Evolutionary conservation across 2,797 vertebrate genomes (phyloP), one percentile per base, ranked within the genome.

Genomic region (Miichthys miiuy): DNA sequence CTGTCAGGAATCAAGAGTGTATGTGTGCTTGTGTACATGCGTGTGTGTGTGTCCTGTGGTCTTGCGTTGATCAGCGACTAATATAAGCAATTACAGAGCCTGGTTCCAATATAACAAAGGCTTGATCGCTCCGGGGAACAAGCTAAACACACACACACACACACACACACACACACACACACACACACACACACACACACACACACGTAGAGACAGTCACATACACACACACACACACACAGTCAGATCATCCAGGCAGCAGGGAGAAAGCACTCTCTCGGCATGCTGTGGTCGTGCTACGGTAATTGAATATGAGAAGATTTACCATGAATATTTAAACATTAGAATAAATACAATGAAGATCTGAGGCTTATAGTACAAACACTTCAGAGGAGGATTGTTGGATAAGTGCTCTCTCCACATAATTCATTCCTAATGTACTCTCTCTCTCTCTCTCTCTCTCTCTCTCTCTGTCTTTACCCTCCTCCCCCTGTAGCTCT

Each of bases 11-110:
- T 94, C 91, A 87, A 90, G 78, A 60, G 84, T 47, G 88, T 72
- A 81, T 92, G 88, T 91, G 80, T 90, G 83, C 92, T 93, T 93
- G 88, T 81, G 89, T 91, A 85, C 92, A 88, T 89, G 83, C 87
- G 83, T 92, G 92, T 93, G 88, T 92, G 86, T 93, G 90, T 95
- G 95, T 96, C 93, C 94, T 93, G 91, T 94, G 90, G 92, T 94
- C 92, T 86, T 91, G 86, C 90, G 94, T 95, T 95, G 95, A 96
- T 96, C 68, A 95, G 95, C 95, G 94, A 95, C 95, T 95, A 96
- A 95, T 96, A 96, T 95, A 95, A 94, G 92, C 96, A 97, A 96
- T 96, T 96, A 97, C 95, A 96, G 95, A 93, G 95, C 94, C 93
- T 93, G 93, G 93, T 96, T 96, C 94, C 96, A 96, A 96, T 96